Evolutionary conservation across 2,113 vertebrate species (phyloP).

Genomic region (Cebidichthys violaceus): DNA sequence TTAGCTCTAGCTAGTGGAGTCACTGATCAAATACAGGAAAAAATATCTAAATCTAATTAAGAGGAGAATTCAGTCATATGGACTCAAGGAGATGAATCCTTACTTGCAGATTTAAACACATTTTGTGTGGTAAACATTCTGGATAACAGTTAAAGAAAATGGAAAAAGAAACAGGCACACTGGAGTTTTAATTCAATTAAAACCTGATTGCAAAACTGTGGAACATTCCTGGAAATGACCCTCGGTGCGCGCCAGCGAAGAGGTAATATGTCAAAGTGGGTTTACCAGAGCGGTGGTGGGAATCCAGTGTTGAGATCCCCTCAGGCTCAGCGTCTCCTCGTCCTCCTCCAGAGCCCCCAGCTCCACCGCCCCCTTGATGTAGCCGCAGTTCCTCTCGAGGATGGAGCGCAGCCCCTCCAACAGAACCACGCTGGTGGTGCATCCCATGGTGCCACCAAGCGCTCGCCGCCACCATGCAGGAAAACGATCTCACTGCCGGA

Average conservation of each 20-base stretch:
- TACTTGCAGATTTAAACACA: background rate
- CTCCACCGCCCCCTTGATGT: constrained; percentile 88
- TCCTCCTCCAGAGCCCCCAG: constrained; percentile 85
- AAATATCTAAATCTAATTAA: background rate
- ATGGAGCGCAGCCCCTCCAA: constrained; percentile 92
- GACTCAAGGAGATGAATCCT: background rate
- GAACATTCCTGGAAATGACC: background rate
- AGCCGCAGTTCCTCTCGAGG: constrained; percentile 93
- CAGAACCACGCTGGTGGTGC: constrained; percentile 93
- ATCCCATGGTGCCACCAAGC: constrained; percentile 88
- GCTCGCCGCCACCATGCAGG: constrained; percentile 29
- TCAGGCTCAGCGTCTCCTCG: constrained; percentile 70
- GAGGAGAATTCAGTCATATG: no score
- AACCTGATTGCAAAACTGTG: background rate
- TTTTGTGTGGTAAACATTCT: background rate
- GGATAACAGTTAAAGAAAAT: background rate
- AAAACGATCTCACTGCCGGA: background rate
- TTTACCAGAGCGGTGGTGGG: constrained; percentile 72
- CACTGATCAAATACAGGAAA: background rate
- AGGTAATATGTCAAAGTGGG: background rate
- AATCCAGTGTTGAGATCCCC: constrained; percentile 65
- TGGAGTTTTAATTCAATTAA: background rate
- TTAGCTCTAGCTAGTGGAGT: background rate
- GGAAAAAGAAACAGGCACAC: background rate
- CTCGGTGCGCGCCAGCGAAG: background rate